Base-by-base conservation (phyloP, 2,797 vertebrate species). In the Erpetoichthys calabaricus region DNA sequence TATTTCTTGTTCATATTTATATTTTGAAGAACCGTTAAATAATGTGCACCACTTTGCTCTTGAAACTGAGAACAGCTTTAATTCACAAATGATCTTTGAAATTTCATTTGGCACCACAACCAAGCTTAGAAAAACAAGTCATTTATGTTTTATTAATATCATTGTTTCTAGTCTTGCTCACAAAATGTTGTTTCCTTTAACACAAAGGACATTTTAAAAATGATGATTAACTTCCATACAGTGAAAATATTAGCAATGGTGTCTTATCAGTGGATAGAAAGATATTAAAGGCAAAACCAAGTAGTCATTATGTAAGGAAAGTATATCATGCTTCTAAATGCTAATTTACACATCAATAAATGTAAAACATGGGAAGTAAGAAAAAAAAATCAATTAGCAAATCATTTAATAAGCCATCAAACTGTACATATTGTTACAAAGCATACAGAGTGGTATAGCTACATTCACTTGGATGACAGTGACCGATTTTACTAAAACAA, bases 371-470 rank as follows among this genome's bases (percentile, higher is more conserved):
- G 67, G 72, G 68, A 64, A 72, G 73, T 70, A 70, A 5, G 3
- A 53, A 63, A 61, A 52, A 51, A 68, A 65, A 51, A 64, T 69
- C 64, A 75, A 70, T 75, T 77, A 67, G 72, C 71, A 76, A 75
- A 77, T 70, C 71, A 79, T 70, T 75, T 73, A 74, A 71, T 80
- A 73, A 69, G 78, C 75, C 83, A 82, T 76, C 73, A 65, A 67
- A 85, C 79, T 83, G 79, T 84, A 84, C 83, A 86, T 62, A 76
- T 78, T 83, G 72, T 77, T 83, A 85, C 80, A 86, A 82, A 82
- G 79, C 66, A 72, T 76, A 83, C 77, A 82, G 79, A 80, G 81
- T 83, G 80, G 78, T 70, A 80, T 64, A 73, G 75, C 72, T 84
- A 82, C 80, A 83, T 85, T 85, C 78, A 83, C 79, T 84, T 75